A percentile compares a stretch with the other conserved stretches of the same genome.
Conservation (phyloP, 2,888 invertebrate genomes). For the Metellina segmentata region DNA sequence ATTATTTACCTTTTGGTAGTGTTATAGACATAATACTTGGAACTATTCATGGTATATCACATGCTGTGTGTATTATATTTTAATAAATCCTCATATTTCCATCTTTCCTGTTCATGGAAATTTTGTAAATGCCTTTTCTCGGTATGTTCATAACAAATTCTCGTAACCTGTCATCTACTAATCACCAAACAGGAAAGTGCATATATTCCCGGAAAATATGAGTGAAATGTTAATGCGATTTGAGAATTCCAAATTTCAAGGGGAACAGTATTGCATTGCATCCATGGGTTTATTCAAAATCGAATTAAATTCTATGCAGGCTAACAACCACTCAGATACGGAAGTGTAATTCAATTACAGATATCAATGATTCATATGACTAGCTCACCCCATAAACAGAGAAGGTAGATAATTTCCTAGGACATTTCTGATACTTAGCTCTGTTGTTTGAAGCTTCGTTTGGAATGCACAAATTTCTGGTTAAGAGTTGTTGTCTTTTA, state of each 20-base stretch:
- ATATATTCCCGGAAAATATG: not conserved
- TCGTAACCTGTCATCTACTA: not conserved
- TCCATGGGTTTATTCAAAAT: not conserved
- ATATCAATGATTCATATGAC: slow-evolving; percentile 19
- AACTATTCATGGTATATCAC: too few relatives aligned
- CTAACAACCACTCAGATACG: not conserved
- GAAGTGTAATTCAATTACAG: slow-evolving; percentile 12
- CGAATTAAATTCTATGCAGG: not conserved
- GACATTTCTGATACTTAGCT: not conserved
- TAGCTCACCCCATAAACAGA: not conserved
- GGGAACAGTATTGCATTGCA: not conserved
- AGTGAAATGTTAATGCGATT: not conserved
- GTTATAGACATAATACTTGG: too few relatives aligned
- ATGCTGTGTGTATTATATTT: too few relatives aligned
- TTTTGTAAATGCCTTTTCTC: too few relatives aligned
- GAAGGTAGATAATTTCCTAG: not conserved
- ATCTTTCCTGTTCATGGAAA: too few relatives aligned
- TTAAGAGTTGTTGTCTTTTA: too few relatives aligned
- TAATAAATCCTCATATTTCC: too few relatives aligned
- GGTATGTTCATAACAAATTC: too few relatives aligned
- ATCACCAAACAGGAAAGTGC: not conserved
- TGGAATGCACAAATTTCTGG: too few relatives aligned
- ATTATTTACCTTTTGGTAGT: too few relatives aligned
- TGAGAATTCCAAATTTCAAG: not conserved
- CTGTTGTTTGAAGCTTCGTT: not conserved